Evolutionary conservation across 2,113 vertebrate genomes (phyloP).

Genomic region (Picathartes gymnocephalus): DNA sequence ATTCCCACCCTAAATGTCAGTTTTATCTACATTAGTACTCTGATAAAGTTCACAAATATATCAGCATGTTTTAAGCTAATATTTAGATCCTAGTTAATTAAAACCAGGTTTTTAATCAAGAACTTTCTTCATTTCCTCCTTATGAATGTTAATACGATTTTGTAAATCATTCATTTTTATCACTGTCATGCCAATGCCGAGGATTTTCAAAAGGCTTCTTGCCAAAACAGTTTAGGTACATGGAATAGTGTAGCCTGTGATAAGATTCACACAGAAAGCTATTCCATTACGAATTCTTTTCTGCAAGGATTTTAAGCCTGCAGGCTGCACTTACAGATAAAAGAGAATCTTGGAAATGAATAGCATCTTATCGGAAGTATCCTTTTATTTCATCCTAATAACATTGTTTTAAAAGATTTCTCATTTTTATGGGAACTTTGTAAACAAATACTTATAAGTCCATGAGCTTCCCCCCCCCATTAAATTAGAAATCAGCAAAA

Average conservation of each 20-base stretch:
- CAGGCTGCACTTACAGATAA: conserved; percentile 15
- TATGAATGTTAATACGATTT: conserved; percentile 36
- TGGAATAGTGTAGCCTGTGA: neutral
- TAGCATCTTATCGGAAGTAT: neutral
- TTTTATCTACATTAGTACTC: conserved; percentile 12
- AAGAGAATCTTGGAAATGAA: neutral
- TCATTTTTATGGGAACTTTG: neutral
- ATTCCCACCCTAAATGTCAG: neutral
- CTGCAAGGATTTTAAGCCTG: conserved; percentile 2
- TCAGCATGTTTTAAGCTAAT: conserved; percentile 18
- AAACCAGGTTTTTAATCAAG: conserved; percentile 20
- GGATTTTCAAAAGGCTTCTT: neutral
- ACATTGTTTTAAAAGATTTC: neutral
- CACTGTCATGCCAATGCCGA: neutral
- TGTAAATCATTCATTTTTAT: conserved; percentile 27
- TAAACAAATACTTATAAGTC: neutral
- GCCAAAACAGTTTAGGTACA: neutral
- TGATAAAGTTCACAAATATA: conserved; percentile 27
- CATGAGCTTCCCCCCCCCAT: fast-evolving
- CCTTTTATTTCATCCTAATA: neutral
- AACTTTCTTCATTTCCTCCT: conserved; percentile 1
- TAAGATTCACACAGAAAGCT: conserved; percentile 8
- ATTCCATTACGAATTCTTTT: neutral
- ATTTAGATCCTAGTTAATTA: conserved; percentile 32
- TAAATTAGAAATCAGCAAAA: neutral